phyloP scores from a whole-genome alignment of 2,888 invertebrate species.

The Pollenia griseotomentosa region DNA sequence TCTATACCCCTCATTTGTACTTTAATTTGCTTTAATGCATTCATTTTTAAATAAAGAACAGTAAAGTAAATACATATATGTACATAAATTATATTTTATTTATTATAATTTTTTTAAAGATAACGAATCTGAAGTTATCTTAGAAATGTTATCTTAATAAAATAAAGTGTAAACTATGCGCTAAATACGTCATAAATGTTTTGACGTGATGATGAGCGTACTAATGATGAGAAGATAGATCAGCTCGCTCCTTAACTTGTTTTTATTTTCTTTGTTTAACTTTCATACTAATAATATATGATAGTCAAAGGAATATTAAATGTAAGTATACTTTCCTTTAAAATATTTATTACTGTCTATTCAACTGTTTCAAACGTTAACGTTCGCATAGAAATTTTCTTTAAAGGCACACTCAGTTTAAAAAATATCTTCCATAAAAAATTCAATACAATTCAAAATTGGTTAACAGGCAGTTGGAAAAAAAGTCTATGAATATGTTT shows the following conservation, averaged over 20 bases:
- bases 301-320: neutral
- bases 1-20: no score
- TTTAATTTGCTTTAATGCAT: neutral
- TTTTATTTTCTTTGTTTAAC: neutral
- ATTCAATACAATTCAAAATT: no score
- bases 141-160: constrained; percentile 65
- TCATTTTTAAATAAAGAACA: neutral
- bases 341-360: no score
- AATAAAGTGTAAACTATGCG: constrained; percentile 73
- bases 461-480: no score
- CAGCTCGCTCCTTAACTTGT: constrained; percentile 25
- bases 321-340: no score
- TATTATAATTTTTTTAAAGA: constrained; percentile 3
- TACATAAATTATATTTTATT: constrained; percentile 8
- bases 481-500: no score
- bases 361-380: no score
- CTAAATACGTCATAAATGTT: constrained; percentile 68
- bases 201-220: constrained; percentile 64
- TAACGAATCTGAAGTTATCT: constrained; percentile 57
- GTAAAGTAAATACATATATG: neutral
- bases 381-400: no score
- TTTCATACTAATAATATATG: neutral
- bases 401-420: no score
- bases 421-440: no score
- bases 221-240: constrained; percentile 58